These are phyloP conservation scores for Pachycephala philippinensis DNA, from an alignment of 2,113 vertebrate genomes.

Conservation along the genomic window DNA sequence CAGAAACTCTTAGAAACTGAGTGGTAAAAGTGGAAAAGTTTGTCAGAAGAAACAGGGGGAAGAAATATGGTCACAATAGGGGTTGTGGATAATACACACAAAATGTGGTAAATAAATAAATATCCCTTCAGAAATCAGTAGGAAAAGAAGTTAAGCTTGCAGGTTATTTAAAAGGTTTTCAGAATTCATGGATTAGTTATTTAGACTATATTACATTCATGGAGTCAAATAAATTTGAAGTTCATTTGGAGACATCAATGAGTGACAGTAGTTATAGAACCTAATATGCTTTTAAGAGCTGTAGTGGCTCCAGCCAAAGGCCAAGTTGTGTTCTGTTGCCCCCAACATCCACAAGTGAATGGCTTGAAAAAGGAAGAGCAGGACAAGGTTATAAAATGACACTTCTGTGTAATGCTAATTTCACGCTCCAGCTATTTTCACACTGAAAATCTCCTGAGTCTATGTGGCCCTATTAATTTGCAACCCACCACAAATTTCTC, in stretches of 20 bases:
- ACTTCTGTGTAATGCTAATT: not conserved
- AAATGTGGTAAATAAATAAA: not conserved
- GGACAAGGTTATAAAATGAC: not conserved
- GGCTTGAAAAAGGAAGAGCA: not conserved
- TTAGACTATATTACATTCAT: not conserved
- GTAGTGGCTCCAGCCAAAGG: not conserved
- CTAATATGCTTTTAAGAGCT: not conserved
- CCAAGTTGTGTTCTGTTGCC: accelerated
- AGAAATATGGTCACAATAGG: not conserved
- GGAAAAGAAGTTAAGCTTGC: not conserved
- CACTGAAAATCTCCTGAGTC: not conserved
- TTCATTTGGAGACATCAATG: not conserved
- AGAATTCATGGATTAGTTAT: not conserved
- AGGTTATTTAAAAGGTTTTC: not conserved
- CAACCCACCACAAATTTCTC: not conserved
- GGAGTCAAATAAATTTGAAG: not conserved
- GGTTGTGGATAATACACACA: not conserved
- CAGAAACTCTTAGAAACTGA: not conserved
- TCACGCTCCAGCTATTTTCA: not conserved
- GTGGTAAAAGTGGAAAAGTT: not conserved
- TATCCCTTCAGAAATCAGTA: not conserved
- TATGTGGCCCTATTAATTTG: not conserved
- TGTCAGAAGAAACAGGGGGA: not conserved
- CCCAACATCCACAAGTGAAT: not conserved
- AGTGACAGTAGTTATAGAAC: not conserved